Base-by-base conservation (phyloP, 2,113 vertebrate species). In the Phrynosoma blainvillii region DNA sequence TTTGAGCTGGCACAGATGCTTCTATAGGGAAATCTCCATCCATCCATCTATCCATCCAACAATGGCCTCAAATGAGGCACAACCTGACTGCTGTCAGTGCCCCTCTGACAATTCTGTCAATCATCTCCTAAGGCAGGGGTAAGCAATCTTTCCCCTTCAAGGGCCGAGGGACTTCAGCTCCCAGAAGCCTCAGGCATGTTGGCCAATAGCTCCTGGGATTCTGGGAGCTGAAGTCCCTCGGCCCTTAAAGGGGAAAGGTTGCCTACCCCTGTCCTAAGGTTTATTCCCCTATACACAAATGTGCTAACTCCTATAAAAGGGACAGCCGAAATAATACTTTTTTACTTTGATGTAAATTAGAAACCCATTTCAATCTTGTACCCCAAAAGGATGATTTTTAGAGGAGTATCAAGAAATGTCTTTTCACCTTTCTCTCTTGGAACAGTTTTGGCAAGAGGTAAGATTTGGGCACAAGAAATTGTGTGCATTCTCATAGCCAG, bases 21-120 rank as follows among this genome's bases (percentile, higher is more conserved):
- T 84, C 89, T 87, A 36, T 47, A 47, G 86, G 79, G 90, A 82
- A 90, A 95, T 82, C 94, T 82, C 75, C 75, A 77, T 90, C 92
- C 94, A 89, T 47, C 42, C 42, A 3, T 47, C 47, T 47, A 47
- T 84, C 73, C 73, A 47, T 90, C 92, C 94, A 89, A 93, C 10
- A 59, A 93, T 90, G 86, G 87, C 54, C 86, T 90, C 91, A 89
- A 93, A 88, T 95, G 96, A 4, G 93, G 87, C 93, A 94, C 92
- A 82, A 91, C 91, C 89, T 91, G 93, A 91, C 94, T 95, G 90
- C 74, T 95, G 95, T 93, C 96, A 93, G 89, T 93, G 89, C 84
- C 79, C 71, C 86, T 91, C 62, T 90, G 87, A 94, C 93, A 95
- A 91, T 84, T 47, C 89, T 87, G 88, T 90, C 90, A 92, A 94